Evolutionary conservation across 2,888 invertebrate species (phyloP).

Genomic region (Spodoptera littoralis): DNA sequence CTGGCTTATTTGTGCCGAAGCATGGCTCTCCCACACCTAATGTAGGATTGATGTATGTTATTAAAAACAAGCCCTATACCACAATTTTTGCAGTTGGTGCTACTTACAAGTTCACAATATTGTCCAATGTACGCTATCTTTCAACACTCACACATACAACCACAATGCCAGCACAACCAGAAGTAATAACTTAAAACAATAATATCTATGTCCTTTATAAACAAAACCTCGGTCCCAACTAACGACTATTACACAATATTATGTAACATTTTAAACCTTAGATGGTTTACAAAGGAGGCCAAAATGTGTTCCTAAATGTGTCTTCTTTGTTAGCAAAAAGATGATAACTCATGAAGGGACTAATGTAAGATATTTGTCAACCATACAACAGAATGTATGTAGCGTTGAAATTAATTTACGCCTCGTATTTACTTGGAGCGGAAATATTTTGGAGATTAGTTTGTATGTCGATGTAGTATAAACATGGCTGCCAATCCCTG

Average conservation of each 20-base stretch:
- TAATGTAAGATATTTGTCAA: constrained; percentile 55
- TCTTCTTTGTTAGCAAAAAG: constrained; percentile 46
- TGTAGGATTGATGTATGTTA: too few species aligned
- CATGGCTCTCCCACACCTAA: too few species aligned
- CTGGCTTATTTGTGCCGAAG: too few species aligned
- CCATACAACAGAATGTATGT: constrained; percentile 14
- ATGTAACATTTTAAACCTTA: constrained; percentile 26
- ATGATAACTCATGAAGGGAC: constrained; percentile 40
- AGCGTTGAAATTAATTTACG: constrained; percentile 33
- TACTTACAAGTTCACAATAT: too few species aligned
- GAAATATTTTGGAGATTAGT: neutral
- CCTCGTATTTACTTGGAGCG: constrained; percentile 2
- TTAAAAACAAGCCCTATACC: too few species aligned
- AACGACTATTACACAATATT: constrained; percentile 4
- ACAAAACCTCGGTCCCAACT: neutral
- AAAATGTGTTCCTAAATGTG: constrained; percentile 46
- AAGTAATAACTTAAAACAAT: neutral
- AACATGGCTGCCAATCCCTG: too few species aligned
- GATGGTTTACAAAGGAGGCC: constrained; percentile 38
- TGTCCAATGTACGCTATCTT: too few species aligned
- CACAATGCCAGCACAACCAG: too few species aligned
- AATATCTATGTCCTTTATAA: neutral
- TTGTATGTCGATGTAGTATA: too few species aligned
- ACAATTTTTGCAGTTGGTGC: too few species aligned
- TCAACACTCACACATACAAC: too few species aligned